Percentiles rank a stretch among this genome's conserved stretches.
Conservation (phyloP, 2,888 invertebrate genomes). For the Chrysolina americana region DNA sequence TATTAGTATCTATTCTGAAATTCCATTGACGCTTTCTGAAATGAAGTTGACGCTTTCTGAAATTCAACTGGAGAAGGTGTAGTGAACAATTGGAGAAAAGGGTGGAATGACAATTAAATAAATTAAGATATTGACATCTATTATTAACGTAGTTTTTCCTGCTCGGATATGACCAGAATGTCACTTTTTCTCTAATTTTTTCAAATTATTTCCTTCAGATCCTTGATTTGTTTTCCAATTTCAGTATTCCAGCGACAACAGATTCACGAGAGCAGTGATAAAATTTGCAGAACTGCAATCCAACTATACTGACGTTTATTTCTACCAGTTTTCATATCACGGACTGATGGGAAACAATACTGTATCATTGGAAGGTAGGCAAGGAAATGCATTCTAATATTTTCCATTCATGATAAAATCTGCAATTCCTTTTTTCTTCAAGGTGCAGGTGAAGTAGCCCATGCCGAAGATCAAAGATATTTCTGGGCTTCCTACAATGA, state of each 20-base stretch:
- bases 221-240: slow-evolving; percentile 35
- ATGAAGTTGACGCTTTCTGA: too few species aligned
- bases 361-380: slow-evolving; percentile 42
- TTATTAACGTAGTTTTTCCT: too few species aligned
- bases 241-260: slow-evolving; percentile 51
- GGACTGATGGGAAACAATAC: slow-evolving; percentile 48
- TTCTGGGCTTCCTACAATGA: slow-evolving; percentile 48
- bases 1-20: too few species aligned
- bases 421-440: slow-evolving; percentile 27
- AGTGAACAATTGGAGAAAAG: too few species aligned
- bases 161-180: too few species aligned
- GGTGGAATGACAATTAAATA: too few species aligned
- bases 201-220: not conserved
- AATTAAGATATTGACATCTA: too few species aligned
- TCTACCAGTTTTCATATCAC: slow-evolving; percentile 55
- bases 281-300: slow-evolving; percentile 52
- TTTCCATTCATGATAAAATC: not conserved
- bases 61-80: too few species aligned
- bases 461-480: slow-evolving; percentile 54
- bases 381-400: slow-evolving; percentile 5
- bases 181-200: too few species aligned
- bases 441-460: slow-evolving; percentile 54
- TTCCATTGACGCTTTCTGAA: too few species aligned
- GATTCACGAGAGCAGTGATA: slow-evolving; percentile 48
- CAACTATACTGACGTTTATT: slow-evolving; percentile 50